Conservation (phyloP, 2,888 invertebrate genomes). For the Magallana nippona region DNA sequence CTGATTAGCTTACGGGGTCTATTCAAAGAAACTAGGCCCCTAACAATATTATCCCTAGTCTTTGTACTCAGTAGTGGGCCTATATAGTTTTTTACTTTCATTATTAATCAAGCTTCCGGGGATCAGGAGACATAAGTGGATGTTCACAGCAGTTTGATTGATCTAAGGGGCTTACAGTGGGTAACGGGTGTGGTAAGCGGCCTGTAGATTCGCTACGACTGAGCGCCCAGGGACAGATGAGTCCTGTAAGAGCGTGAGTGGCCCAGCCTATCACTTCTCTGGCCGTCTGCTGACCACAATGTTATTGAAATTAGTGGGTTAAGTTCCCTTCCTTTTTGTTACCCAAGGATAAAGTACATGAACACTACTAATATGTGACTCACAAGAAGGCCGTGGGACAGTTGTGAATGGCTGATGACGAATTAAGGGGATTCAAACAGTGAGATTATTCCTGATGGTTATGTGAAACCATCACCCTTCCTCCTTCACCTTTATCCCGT, state of each 20-base stretch:
- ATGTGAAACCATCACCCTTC: background rate
- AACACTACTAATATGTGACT: conserved; percentile 9
- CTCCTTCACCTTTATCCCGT: background rate
- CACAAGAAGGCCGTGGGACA: conserved; percentile 25
- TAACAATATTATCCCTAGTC: background rate
- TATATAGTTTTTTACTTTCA: conserved; percentile 1
- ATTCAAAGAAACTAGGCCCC: background rate
- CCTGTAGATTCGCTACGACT: conserved; percentile 9
- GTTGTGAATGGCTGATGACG: background rate
- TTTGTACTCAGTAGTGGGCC: background rate
- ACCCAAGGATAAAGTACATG: background rate
- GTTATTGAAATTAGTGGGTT: conserved; percentile 19
- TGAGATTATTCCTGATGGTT: background rate
- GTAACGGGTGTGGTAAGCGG: conserved; percentile 31
- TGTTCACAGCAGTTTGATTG: conserved; percentile 33
- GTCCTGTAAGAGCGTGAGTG: background rate
- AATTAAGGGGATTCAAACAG: conserved; percentile 18
- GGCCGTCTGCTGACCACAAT: background rate
- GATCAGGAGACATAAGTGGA: conserved; percentile 2
- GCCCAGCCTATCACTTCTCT: conserved; percentile 18
- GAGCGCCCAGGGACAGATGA: background rate
- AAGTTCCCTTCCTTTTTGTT: conserved; percentile 16
- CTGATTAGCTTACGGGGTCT: background rate
- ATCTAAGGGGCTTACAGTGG: conserved; percentile 21
- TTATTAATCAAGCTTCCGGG: conserved; percentile 27